These are phyloP conservation scores for Corvus cornix DNA, from an alignment of 2,113 vertebrate genomes.

Conservation along the genomic window DNA sequence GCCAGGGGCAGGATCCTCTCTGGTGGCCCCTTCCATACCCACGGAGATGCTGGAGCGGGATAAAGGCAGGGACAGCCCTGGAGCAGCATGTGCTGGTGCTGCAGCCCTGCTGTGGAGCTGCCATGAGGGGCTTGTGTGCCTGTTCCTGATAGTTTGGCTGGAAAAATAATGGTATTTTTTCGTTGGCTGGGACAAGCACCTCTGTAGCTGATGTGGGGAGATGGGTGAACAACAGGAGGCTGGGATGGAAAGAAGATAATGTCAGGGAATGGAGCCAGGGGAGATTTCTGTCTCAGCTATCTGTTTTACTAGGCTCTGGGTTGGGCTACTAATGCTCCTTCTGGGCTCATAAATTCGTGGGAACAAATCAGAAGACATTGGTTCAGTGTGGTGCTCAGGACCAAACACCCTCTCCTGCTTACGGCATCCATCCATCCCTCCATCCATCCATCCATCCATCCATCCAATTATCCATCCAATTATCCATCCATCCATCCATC, in stretches of 20 bases:
- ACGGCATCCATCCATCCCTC: background rate
- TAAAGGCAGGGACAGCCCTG: background rate
- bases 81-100: accelerated
- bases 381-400: background rate
- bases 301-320: background rate
- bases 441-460: background rate
- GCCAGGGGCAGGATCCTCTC: accelerated
- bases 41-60: accelerated
- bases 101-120: background rate
- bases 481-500: background rate
- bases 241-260: background rate
- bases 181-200: background rate
- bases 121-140: accelerated
- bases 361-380: background rate
- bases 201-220: background rate
- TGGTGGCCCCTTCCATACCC: background rate
- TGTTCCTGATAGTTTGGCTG: background rate
- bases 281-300: background rate
- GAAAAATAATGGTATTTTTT: background rate
- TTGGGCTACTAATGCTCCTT: background rate
- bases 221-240: background rate
- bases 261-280: background rate
- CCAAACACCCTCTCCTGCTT: background rate
- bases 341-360: background rate
- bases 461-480: background rate